These are phyloP conservation scores for Drosophila pachea DNA, from an alignment of 1,140 invertebrate genomes.

Conservation along the genomic window DNA sequence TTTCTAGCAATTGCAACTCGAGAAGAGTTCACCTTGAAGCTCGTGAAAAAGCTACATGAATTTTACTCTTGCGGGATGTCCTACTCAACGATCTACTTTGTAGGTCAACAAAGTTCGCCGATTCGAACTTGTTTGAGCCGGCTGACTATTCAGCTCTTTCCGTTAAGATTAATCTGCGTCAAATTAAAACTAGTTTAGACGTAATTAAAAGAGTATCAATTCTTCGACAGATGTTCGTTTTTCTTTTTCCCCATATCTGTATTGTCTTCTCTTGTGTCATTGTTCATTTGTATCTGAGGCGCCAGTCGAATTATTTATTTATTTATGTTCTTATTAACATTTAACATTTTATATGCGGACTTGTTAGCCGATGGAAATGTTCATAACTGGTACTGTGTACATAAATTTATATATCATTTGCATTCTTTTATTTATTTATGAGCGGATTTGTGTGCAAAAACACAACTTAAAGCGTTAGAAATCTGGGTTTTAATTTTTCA, in stretches of 20 bases:
- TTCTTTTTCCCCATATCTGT: slow-evolving; percentile 6
- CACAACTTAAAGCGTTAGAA: neutral
- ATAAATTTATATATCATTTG: slow-evolving; percentile 46
- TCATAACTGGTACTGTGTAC: slow-evolving; percentile 34
- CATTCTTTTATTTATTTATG: slow-evolving; percentile 37
- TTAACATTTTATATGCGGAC: slow-evolving; percentile 53
- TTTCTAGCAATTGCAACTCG: slow-evolving; percentile 17
- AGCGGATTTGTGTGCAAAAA: slow-evolving; percentile 19
- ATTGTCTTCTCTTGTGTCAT: slow-evolving; percentile 7
- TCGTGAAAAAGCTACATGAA: slow-evolving; percentile 27
- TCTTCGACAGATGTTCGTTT: neutral
- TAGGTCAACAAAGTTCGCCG: neutral
- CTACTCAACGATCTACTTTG: neutral
- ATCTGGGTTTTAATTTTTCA: slow-evolving; percentile 3
- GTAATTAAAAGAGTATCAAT: slow-evolving; percentile 6
- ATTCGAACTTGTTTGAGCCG: neutral
- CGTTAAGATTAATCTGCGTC: neutral
- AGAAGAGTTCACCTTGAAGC: slow-evolving; percentile 52
- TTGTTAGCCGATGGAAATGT: slow-evolving; percentile 23
- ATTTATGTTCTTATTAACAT: slow-evolving; percentile 54
- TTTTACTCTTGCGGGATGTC: neutral
- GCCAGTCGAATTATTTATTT: slow-evolving; percentile 49
- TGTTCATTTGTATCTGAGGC: slow-evolving; percentile 37
- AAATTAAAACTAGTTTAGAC: neutral
- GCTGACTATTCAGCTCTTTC: neutral